phyloP scores from a whole-genome alignment of 2,797 vertebrate genomes.

The Hydrophis major region DNA sequence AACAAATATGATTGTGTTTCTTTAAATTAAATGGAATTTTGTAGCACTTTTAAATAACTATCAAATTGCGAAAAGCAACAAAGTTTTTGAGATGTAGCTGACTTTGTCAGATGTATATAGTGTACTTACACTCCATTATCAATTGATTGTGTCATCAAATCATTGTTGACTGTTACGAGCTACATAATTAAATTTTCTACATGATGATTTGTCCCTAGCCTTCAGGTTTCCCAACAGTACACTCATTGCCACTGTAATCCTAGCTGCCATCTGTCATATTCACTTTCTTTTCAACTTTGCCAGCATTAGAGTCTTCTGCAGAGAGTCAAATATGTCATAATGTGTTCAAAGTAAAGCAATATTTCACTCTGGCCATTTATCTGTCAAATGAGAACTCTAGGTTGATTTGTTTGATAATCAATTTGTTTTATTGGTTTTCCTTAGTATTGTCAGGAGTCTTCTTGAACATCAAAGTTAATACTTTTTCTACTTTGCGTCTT shows the following conservation, averaged over 20 bases:
- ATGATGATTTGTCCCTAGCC: background rate
- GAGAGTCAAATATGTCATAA: background rate
- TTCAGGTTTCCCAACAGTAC: background rate
- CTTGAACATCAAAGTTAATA: background rate
- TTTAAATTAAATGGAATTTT: background rate
- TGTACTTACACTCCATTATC: background rate
- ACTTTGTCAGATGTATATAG: background rate
- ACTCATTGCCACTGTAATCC: background rate
- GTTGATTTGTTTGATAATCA: background rate
- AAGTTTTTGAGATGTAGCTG: background rate
- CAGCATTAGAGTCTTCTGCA: background rate
- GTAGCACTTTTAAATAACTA: background rate
- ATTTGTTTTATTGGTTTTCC: background rate
- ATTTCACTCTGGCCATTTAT: background rate
- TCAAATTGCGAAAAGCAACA: background rate
- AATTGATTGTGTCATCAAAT: background rate
- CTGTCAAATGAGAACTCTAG: background rate
- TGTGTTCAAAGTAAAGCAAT: background rate
- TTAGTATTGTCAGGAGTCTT: background rate
- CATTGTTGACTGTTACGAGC: background rate
- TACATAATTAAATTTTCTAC: background rate
- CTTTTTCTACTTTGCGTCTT: background rate
- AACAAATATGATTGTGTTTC: background rate
- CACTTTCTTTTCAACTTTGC: background rate
- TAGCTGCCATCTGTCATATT: background rate